Conservation (phyloP, 2,113 vertebrate species). For the Columbina picui region DNA sequence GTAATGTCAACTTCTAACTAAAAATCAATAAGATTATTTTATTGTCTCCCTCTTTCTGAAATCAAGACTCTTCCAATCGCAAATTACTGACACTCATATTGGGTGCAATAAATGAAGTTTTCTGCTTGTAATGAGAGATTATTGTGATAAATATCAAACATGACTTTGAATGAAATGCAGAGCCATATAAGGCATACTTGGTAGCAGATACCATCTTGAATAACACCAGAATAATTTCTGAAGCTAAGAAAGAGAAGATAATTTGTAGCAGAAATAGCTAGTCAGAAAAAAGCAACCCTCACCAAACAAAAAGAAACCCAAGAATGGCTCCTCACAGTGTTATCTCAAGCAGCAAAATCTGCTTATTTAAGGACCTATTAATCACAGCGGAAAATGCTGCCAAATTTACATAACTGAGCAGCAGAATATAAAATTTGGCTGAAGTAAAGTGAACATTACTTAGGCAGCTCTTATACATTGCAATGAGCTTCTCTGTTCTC, state of each 20-base stretch:
- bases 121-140: neutral
- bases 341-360: conserved; percentile 9
- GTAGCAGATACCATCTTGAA: neutral
- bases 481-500: neutral
- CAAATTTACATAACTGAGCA: conserved; percentile 30
- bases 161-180: conserved; percentile 30
- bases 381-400: neutral
- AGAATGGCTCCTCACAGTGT: neutral
- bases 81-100: neutral
- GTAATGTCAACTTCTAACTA: neutral
- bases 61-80: neutral
- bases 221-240: neutral
- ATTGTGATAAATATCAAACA: conserved; percentile 47
- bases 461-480: neutral
- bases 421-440: conserved; percentile 9
- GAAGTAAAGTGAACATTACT: conserved; percentile 23
- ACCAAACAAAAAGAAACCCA: neutral
- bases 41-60: neutral
- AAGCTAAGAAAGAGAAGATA: neutral
- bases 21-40: neutral
- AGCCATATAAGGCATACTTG: neutral
- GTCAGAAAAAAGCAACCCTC: neutral
- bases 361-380: conserved; percentile 28
- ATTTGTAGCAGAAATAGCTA: conserved; percentile 3
- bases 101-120: neutral